These are phyloP conservation scores for Lagodon rhomboides DNA, from an alignment of 2,797 vertebrate species.

Conservation along the genomic window DNA sequence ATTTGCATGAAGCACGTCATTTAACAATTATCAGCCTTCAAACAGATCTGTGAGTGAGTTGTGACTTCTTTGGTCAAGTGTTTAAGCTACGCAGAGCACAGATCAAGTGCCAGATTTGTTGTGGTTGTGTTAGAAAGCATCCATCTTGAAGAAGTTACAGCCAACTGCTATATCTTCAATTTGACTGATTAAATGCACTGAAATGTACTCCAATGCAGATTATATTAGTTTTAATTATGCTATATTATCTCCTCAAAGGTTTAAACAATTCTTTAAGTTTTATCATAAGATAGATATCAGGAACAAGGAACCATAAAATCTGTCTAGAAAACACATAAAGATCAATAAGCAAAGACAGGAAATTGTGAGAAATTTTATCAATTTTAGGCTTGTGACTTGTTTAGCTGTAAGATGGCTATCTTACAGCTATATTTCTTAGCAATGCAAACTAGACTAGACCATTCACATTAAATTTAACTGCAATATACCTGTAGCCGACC, in stretches of 20 bases:
- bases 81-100: slow-evolving; percentile 3
- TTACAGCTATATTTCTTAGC: neutral
- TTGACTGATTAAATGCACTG: neutral
- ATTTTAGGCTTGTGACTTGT: neutral
- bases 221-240: too few species aligned
- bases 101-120: neutral
- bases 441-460: neutral
- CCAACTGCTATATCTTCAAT: neutral
- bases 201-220: too few species aligned
- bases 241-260: neutral
- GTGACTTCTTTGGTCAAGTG: neutral
- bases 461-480: neutral
- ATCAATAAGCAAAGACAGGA: neutral
- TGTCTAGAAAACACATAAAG: neutral
- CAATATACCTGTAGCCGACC: neutral
- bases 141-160: neutral
- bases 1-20: neutral
- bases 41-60: neutral
- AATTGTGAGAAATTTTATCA: neutral
- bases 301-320: neutral
- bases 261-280: neutral
- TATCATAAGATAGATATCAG: neutral
- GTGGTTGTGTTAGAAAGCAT: slow-evolving; percentile 2
- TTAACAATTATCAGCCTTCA: neutral
- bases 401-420: neutral